Conservation (phyloP, 2,888 invertebrate species). For the Limnephilus marmoratus region DNA sequence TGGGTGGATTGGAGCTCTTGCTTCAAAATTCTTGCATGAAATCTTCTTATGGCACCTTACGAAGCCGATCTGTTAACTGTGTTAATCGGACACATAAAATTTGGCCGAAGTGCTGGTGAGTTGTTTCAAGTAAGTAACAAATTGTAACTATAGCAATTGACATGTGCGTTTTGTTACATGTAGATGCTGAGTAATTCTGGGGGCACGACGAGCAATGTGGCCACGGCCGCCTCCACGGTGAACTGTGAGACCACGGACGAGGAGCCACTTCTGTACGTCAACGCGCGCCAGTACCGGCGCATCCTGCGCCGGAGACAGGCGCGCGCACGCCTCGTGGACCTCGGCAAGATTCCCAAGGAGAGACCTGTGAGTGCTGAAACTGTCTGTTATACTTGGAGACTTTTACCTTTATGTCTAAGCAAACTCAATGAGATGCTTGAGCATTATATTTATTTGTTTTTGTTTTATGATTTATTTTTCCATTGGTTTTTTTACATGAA, state of each 20-base stretch:
- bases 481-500: neutral
- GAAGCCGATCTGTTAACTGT: no score
- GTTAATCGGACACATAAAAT: no score
- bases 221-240: slow-evolving; percentile 69
- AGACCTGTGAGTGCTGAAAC: slow-evolving; percentile 82
- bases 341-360: slow-evolving; percentile 97
- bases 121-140: no score
- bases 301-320: slow-evolving; percentile 97
- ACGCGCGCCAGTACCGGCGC: slow-evolving; percentile 97
- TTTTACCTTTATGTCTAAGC: neutral
- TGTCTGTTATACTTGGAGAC: neutral
- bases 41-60: no score
- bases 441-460: neutral
- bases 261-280: slow-evolving; percentile 98
- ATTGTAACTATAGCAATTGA: no score
- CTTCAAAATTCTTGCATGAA: no score
- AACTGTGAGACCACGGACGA: slow-evolving; percentile 84
- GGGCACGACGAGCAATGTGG: slow-evolving; percentile 69
- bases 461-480: neutral
- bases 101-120: no score
- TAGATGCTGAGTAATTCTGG: slow-evolving; percentile 72
- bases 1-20: no score
- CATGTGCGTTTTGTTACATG: no score
- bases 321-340: slow-evolving; percentile 94
- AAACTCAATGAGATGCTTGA: neutral